phyloP scores from a whole-genome alignment of 2,797 vertebrate genomes.

The Naso thynnoides region DNA sequence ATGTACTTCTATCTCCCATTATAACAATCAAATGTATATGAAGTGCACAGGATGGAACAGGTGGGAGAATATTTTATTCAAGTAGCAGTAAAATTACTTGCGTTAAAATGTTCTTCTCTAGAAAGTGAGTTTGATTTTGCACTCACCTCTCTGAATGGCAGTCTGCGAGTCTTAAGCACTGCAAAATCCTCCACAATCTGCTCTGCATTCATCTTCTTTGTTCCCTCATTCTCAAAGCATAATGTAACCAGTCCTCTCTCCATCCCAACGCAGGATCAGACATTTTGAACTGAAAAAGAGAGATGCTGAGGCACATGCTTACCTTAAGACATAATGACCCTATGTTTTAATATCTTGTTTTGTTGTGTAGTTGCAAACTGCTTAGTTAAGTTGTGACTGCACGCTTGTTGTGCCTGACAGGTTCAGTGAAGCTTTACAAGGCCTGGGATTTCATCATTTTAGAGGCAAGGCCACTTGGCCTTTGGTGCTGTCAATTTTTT shows the following conservation, averaged over 20 bases:
- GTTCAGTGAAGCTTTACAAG: too few species aligned
- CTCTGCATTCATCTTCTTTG: neutral
- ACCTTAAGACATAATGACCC: too few species aligned
- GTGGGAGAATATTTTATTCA: too few species aligned
- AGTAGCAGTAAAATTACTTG: too few species aligned
- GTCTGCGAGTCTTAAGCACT: neutral
- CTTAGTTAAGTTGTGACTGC: too few species aligned
- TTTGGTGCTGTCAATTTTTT: too few species aligned
- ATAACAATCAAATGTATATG: neutral
- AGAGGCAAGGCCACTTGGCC: too few species aligned
- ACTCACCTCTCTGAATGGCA: neutral
- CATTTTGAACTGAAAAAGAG: neutral
- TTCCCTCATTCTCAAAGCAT: neutral
- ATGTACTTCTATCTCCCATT: conserved; percentile 1
- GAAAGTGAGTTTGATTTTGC: neutral
- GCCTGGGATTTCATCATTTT: too few species aligned
- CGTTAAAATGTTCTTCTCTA: neutral
- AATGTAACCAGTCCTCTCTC: neutral
- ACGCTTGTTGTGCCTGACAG: too few species aligned
- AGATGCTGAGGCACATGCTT: neutral
- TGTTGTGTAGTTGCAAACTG: too few species aligned
- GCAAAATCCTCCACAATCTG: neutral
- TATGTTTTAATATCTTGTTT: too few species aligned
- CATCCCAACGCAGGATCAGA: neutral
- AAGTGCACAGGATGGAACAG: too few species aligned